Evolutionary conservation across 2,888 invertebrate species (phyloP).

Genomic region (Rhagonycha fulva): DNA sequence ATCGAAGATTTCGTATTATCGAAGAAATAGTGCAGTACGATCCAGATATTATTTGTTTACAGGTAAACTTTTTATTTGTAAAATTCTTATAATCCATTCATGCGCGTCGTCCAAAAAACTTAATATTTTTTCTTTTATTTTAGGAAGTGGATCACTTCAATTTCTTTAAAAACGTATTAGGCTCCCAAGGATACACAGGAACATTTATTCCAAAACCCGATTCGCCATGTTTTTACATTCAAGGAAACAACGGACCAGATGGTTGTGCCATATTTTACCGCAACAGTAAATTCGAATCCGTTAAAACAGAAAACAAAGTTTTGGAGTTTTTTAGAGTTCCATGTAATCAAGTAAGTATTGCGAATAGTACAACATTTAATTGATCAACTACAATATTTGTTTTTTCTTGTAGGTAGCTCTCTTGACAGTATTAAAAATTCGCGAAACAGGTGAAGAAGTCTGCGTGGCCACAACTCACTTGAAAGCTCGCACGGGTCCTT

Average conservation of each 20-base stretch:
- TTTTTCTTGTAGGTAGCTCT: slow-evolving; percentile 63
- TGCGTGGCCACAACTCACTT: slow-evolving; percentile 74
- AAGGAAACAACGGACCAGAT: slow-evolving; percentile 76
- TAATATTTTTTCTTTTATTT: slow-evolving; percentile 21
- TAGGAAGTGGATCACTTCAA: slow-evolving; percentile 79
- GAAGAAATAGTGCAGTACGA: slow-evolving; percentile 71
- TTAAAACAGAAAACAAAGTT: slow-evolving; percentile 62
- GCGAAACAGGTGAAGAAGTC: slow-evolving; percentile 62
- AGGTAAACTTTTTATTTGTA: slow-evolving; percentile 59
- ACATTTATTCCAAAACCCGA: slow-evolving; percentile 77
- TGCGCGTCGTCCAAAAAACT: background rate
- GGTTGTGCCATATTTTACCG: slow-evolving; percentile 78
- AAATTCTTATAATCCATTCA: too few species aligned
- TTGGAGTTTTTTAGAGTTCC: slow-evolving; percentile 75
- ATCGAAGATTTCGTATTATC: slow-evolving; percentile 67
- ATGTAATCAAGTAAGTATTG: slow-evolving; percentile 65
- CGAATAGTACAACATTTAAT: background rate
- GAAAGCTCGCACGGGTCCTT: slow-evolving; percentile 71
- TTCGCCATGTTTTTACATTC: slow-evolving; percentile 74
- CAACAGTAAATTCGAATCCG: slow-evolving; percentile 64
- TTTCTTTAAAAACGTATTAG: slow-evolving; percentile 65
- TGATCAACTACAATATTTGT: background rate
- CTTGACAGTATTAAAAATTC: slow-evolving; percentile 59
- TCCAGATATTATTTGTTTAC: slow-evolving; percentile 74
- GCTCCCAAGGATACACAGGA: slow-evolving; percentile 68